Evolutionary conservation across 2,888 invertebrate genomes (phyloP).

Genomic region (Orthosia cruda): DNA sequence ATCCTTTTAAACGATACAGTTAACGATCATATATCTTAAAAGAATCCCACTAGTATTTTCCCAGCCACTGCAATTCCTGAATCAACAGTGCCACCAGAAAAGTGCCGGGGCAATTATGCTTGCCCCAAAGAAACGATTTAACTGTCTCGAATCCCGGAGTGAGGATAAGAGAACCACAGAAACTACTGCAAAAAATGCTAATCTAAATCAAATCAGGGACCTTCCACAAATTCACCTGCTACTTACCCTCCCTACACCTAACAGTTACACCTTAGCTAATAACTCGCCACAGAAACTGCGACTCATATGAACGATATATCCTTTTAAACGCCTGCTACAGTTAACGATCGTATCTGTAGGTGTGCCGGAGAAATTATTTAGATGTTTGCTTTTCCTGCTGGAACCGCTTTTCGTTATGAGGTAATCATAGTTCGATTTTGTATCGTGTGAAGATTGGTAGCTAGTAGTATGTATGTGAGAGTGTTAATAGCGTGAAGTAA

Average conservation of each 20-base stretch:
- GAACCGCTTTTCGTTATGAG: constrained; percentile 43
- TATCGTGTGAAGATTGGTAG: neutral
- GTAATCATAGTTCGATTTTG: constrained; percentile 37
- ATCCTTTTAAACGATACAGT: constrained; percentile 73
- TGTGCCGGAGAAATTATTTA: constrained; percentile 73
- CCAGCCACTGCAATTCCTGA: too few relatives aligned
- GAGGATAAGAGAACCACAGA: too few relatives aligned
- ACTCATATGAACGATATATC: constrained; percentile 84
- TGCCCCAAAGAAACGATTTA: too few relatives aligned
- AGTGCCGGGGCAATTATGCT: too few relatives aligned
- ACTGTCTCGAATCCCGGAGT: too few relatives aligned
- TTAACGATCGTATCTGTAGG: constrained; percentile 69
- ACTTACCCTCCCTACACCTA: constrained; percentile 41
- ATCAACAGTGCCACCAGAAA: too few relatives aligned
- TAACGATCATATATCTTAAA: constrained; percentile 69
- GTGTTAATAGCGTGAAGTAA: neutral
- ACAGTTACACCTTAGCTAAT: constrained; percentile 66
- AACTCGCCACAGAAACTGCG: constrained; percentile 66
- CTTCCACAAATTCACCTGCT: neutral
- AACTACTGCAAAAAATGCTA: too few relatives aligned
- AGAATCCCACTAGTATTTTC: too few relatives aligned
- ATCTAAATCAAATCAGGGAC: constrained; percentile 21
- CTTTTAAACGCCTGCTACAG: constrained; percentile 78
- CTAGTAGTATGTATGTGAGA: neutral
- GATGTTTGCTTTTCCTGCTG: constrained; percentile 67